Evolutionary conservation across 2,113 vertebrate species (phyloP).

Genomic region (Galemys pyrenaicus): DNA sequence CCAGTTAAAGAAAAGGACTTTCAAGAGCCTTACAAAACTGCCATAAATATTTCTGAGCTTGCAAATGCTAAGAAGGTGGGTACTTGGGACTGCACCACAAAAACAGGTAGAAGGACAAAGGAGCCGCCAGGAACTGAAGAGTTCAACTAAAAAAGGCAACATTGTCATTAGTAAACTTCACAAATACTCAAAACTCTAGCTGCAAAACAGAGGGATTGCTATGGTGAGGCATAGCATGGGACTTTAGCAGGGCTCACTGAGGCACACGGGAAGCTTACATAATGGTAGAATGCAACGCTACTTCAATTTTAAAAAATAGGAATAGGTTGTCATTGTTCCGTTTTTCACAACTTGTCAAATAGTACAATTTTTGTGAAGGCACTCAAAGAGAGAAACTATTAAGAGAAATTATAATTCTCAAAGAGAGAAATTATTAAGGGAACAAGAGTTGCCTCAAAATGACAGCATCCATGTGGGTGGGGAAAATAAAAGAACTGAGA

Average conservation of each 20-base stretch:
- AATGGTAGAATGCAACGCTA: no score
- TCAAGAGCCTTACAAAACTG: not conserved
- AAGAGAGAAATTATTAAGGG: not conserved
- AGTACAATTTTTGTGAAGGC: not conserved
- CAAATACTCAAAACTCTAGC: not conserved
- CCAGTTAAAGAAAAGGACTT: conserved; percentile 34
- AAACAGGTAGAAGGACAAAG: not conserved
- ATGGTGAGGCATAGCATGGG: no score
- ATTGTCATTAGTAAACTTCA: not conserved
- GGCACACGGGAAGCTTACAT: no score
- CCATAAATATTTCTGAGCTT: not conserved
- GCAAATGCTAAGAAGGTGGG: not conserved
- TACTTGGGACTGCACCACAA: not conserved
- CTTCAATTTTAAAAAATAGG: no score
- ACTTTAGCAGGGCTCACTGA: no score
- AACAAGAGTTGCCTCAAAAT: not conserved
- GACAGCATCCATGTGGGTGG: not conserved
- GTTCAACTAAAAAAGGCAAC: not conserved
- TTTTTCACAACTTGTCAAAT: not conserved
- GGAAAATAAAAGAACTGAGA: not conserved
- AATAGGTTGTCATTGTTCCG: not conserved
- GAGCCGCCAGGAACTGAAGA: not conserved
- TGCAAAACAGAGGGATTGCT: not conserved
- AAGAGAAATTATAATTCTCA: no score
- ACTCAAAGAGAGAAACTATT: not conserved